Percentiles rank a stretch among this genome's conserved stretches.
Conservation (phyloP, 2,797 vertebrate species). For the Euthynnus affinis region DNA sequence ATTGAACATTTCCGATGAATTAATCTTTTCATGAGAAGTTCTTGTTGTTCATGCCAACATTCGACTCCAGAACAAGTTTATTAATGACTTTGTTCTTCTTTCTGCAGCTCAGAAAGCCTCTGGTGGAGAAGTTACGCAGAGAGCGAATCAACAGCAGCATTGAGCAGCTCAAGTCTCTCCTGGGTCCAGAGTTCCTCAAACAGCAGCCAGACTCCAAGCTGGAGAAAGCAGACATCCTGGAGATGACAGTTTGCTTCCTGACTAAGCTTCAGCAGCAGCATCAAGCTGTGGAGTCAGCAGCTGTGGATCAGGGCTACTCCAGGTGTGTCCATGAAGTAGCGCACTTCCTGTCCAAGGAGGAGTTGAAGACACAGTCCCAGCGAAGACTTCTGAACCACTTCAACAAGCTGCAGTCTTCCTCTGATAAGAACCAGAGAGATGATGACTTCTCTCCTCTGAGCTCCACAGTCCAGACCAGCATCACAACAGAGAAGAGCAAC, state of each 20-base stretch:
- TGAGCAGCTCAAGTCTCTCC: constrained; percentile 85
- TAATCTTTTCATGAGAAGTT: not conserved
- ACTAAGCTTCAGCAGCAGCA: constrained; percentile 65
- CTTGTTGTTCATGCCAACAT: not conserved
- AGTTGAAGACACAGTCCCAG: constrained; percentile 57
- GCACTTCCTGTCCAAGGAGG: constrained; percentile 71
- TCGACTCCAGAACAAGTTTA: constrained; percentile 19
- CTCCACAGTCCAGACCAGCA: constrained; percentile 44
- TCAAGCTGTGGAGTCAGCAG: constrained; percentile 60
- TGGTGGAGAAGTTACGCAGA: constrained; percentile 90
- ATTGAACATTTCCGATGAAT: constrained; percentile 25
- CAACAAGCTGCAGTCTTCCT: constrained; percentile 53
- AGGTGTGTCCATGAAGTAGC: constrained; percentile 68
- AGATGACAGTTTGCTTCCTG: constrained; percentile 86
- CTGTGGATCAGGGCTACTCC: constrained; percentile 61
- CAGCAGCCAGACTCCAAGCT: constrained; percentile 87
- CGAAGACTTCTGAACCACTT: constrained; percentile 68
- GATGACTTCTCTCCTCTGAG: constrained; percentile 43
- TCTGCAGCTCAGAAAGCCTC: constrained; percentile 87
- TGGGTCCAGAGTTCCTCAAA: constrained; percentile 84
- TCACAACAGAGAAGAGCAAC: constrained; percentile 50
- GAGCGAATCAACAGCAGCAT: constrained; percentile 84
- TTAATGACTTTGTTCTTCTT: constrained; percentile 44
- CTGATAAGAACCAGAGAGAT: constrained; percentile 43
- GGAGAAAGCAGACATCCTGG: constrained; percentile 88